A percentile compares a stretch with the other conserved stretches of the same genome.
These are phyloP conservation scores for Eremobia ochroleuca DNA, from an alignment of 2,888 invertebrate species.

Conservation along the genomic window DNA sequence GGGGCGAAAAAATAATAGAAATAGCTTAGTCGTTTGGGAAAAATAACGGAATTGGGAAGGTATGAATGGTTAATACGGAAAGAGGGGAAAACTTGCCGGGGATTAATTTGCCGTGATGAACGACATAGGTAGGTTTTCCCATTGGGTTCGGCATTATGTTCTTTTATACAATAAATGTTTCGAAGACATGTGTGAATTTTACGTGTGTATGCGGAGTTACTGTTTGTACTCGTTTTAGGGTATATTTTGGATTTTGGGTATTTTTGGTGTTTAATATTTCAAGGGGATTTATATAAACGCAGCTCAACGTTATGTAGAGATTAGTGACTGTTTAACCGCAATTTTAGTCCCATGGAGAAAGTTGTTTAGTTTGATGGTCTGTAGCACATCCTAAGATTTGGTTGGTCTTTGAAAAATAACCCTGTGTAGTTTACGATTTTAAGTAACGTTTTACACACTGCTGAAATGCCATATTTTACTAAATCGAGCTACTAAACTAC, in stretches of 20 bases:
- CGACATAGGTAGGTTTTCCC: slow-evolving; percentile 72
- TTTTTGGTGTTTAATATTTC: slow-evolving; percentile 22
- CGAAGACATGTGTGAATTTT: slow-evolving; percentile 53
- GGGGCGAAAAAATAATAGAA: slow-evolving; percentile 69
- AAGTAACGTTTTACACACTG: neutral
- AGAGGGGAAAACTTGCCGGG: slow-evolving; percentile 79
- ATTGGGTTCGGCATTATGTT: slow-evolving; percentile 69
- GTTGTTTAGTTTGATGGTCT: too few species aligned
- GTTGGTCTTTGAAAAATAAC: too few species aligned
- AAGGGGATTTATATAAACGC: neutral
- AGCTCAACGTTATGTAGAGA: neutral
- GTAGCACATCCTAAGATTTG: too few species aligned
- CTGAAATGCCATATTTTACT: neutral
- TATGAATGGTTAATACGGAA: slow-evolving; percentile 87
- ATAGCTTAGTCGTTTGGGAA: slow-evolving; percentile 77
- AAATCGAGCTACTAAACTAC: neutral
- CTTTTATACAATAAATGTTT: slow-evolving; percentile 62
- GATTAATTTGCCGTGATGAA: slow-evolving; percentile 82
- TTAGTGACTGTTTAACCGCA: neutral
- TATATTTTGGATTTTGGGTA: slow-evolving; percentile 25
- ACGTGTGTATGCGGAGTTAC: slow-evolving; percentile 37
- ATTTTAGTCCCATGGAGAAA: too few species aligned
- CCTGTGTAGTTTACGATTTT: neutral
- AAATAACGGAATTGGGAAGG: slow-evolving; percentile 84
- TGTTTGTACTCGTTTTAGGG: slow-evolving; percentile 15